A percentile compares a stretch with the other conserved stretches of the same genome.
Evolutionary conservation across 1,140 invertebrate species (phyloP).

Genomic region (Cydia pomonella): DNA sequence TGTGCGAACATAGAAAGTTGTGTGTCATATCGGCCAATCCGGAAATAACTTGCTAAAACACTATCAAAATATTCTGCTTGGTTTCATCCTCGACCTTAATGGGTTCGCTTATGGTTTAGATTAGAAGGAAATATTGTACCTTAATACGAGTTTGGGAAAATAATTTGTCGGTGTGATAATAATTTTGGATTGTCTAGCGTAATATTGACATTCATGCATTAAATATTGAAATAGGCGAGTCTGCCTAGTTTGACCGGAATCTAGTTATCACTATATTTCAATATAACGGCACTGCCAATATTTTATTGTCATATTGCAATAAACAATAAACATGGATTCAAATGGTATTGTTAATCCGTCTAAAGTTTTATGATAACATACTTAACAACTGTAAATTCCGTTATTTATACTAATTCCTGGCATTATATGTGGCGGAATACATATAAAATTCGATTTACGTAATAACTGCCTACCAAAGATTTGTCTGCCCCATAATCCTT

Average conservation of each 20-base stretch:
- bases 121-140: background rate
- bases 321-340: background rate
- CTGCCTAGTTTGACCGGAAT: background rate
- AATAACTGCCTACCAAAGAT: no score
- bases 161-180: background rate
- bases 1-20: constrained; percentile 7
- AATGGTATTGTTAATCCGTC: background rate
- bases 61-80: background rate
- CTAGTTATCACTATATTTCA: background rate
- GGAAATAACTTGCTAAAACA: background rate
- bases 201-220: background rate
- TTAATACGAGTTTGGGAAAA: background rate
- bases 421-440: no score
- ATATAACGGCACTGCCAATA: background rate
- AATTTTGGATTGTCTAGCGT: background rate
- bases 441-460: no score
- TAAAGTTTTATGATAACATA: no score
- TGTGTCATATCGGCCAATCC: constrained; percentile 16
- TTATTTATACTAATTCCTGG: no score
- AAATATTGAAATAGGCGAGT: background rate
- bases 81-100: background rate
- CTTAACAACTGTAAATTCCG: no score
- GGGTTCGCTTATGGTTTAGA: background rate
- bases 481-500: no score
- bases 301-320: background rate